Base-by-base conservation (phyloP, 92 coral and sea anemone species). In the Paramuricea clavata region DNA sequence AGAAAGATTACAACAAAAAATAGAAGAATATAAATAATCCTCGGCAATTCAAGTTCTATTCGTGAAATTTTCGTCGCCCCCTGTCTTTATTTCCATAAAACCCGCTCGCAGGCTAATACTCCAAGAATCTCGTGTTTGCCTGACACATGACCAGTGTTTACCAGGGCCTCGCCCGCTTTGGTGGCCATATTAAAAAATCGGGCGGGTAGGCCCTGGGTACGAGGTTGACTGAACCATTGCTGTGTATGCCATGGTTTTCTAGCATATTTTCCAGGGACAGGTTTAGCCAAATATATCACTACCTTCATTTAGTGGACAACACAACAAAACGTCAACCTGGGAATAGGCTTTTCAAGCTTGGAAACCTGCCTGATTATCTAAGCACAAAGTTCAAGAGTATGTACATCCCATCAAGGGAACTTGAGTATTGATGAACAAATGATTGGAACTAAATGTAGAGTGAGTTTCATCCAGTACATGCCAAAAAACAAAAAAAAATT, bases 391-490 rank as follows among this genome's bases (percentile, higher is more conserved):
- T 60, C 89, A 56, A 83, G 0, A 71, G 76, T 39, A 88, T 89
- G 16, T 89, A 85, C 83, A 64, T 88, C 60, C 89, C 86, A 15
- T 77, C 86, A 52, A 88, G n/a, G 79, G 85, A 89, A 89, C 81
- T 84, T 89, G 73, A 83, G 88, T 30, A 49, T 90, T 77, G 90
- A 90, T 74, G 88, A 86, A 50, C 87, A 86, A 12, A 56, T 81
- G 19, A 81, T 90, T 52, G 87, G 87, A 44, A 86, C 87, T 71
- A 86, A 87, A 84, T 87, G 91, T 26, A 69, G 91, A 26, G 91
- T 81, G 33, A 90, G 87, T 13, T 86, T 90, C 47, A 81, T 86
- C 76, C 93, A 90, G 72, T 90, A 79, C 85, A 83, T 89, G 92
- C 92, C 80, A 42, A 50, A 64, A 72, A 89, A 85, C 81, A 25